A percentile compares a stretch with the other conserved stretches of the same genome.
Evolutionary conservation across 2,888 invertebrate genomes (phyloP).

Genomic region (Podotricha telesiphe): DNA sequence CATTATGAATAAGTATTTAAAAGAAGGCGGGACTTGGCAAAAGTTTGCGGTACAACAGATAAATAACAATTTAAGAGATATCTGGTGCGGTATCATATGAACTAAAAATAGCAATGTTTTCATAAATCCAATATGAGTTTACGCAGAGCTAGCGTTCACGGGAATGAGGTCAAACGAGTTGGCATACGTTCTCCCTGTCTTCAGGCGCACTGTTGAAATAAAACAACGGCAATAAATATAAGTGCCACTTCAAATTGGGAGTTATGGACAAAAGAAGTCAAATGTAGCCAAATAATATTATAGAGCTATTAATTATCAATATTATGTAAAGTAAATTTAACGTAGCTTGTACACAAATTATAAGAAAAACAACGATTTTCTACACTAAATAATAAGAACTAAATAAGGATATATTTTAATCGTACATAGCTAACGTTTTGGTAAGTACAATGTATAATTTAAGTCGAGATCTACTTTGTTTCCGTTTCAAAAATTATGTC

Average conservation of each 20-base stretch:
- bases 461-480: too few species aligned
- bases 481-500: too few species aligned
- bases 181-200: conserved; percentile 66
- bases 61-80: conserved; percentile 70
- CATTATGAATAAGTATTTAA: conserved; percentile 55
- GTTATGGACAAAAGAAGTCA: conserved; percentile 43
- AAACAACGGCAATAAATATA: conserved; percentile 62
- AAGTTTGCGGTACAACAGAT: conserved; percentile 70
- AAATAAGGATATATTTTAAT: too few species aligned
- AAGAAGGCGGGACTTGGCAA: conserved; percentile 73
- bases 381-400: too few species aligned
- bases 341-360: neutral
- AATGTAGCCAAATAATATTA: conserved; percentile 24
- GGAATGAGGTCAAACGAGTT: conserved; percentile 80
- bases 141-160: conserved; percentile 71
- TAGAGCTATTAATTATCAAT: conserved; percentile 26
- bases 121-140: conserved; percentile 78
- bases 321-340: conserved; percentile 21
- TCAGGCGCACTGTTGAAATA: conserved; percentile 61
- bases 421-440: too few species aligned
- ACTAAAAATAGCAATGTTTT: conserved; percentile 79
- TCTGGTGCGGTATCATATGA: conserved; percentile 61
- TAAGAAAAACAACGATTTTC: too few species aligned
- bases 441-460: too few species aligned
- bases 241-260: conserved; percentile 49